A percentile compares a stretch with the other conserved stretches of the same genome.
These are phyloP conservation scores for Chauna torquata DNA, from an alignment of 2,113 vertebrate genomes.

Conservation along the genomic window DNA sequence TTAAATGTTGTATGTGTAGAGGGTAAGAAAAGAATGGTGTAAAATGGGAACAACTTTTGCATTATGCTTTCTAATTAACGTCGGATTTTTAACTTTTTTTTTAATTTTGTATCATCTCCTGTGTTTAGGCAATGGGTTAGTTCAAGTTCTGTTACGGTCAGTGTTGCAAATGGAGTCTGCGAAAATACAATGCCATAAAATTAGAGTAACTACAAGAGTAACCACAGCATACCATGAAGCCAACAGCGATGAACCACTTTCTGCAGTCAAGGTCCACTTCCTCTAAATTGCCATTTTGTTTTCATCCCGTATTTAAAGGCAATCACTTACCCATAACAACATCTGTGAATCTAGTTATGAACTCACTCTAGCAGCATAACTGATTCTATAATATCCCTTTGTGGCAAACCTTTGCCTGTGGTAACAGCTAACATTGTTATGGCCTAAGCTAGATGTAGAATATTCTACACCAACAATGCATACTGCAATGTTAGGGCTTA, in stretches of 20 bases:
- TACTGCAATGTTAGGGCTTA: not conserved
- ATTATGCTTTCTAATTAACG: not conserved
- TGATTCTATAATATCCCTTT: not conserved
- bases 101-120: not conserved
- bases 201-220: not conserved
- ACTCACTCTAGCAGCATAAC: not conserved
- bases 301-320: not conserved
- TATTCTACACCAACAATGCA: not conserved
- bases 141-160: not conserved
- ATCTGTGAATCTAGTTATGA: not conserved
- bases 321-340: not conserved
- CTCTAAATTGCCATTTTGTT: not conserved
- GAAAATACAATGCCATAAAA: not conserved
- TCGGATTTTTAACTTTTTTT: not conserved
- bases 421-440: not conserved
- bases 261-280: not conserved
- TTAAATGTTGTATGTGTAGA: not conserved
- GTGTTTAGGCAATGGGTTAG: not conserved
- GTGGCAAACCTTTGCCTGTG: not conserved
- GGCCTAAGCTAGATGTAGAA: not conserved
- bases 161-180: not conserved
- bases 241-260: not conserved
- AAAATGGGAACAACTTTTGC: not conserved
- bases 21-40: not conserved
- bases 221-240: not conserved